A percentile compares a stretch with the other conserved stretches of the same genome.
Conservation (phyloP, 2,888 invertebrate genomes). For the Orthosia gracilis region DNA sequence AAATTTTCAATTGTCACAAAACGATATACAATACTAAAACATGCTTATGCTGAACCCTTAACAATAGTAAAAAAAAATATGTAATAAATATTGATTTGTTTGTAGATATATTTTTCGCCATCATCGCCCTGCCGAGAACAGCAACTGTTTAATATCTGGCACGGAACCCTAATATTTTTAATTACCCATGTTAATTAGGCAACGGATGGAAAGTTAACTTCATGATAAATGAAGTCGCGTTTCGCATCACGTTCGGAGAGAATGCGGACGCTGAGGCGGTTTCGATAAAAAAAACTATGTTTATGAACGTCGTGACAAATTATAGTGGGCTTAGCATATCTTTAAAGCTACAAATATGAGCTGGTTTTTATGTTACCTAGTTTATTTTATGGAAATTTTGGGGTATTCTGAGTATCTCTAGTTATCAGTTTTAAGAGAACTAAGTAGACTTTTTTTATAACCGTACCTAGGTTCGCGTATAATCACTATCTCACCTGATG, state of each 20-base stretch:
- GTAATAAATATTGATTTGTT: background rate
- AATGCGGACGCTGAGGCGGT: conserved; percentile 65
- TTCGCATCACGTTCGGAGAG: conserved; percentile 61
- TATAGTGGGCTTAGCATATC: conserved; percentile 40
- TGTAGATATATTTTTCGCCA: background rate
- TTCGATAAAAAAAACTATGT: conserved; percentile 52
- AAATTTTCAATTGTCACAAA: no score
- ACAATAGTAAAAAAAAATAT: no score
- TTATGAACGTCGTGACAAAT: conserved; percentile 63
- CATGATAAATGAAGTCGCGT: conserved; percentile 54
- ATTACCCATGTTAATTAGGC: conserved; percentile 70
- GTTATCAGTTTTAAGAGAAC: background rate
- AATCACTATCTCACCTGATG: no score
- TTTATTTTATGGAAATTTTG: conserved; percentile 9
- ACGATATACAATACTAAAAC: no score
- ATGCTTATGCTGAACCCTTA: no score
- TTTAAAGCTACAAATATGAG: conserved; percentile 25
- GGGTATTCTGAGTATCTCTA: background rate
- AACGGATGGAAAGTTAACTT: conserved; percentile 73
- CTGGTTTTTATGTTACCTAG: conserved; percentile 6
- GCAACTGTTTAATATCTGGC: background rate
- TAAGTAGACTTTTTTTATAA: no score
- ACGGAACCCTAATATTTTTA: conserved; percentile 58
- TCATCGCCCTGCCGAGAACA: background rate
- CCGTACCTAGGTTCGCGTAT: no score